Conservation (phyloP, 2,797 vertebrate species). For the Rhodeus uyekii region DNA sequence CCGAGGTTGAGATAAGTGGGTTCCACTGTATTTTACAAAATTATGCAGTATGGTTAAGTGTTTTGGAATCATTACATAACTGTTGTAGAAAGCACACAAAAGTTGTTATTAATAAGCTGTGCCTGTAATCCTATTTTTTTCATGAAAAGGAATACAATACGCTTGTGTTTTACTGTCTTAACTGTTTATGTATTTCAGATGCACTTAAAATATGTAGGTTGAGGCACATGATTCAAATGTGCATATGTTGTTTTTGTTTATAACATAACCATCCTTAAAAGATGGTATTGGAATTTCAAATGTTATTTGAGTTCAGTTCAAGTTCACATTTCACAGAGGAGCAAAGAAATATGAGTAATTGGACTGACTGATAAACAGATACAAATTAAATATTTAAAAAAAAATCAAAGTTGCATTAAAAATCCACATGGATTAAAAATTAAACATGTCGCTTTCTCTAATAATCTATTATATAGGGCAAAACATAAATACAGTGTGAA, state of each 20-base stretch:
- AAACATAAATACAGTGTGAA: slow-evolving; percentile 10
- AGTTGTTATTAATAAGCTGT: neutral
- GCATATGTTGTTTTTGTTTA: too few relatives aligned
- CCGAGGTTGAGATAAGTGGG: too few relatives aligned
- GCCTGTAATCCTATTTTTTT: too few relatives aligned
- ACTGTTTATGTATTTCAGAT: neutral
- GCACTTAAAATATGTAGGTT: too few relatives aligned
- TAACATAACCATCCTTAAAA: neutral
- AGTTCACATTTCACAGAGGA: neutral
- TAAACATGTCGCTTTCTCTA: neutral
- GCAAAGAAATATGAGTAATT: neutral
- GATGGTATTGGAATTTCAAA: neutral
- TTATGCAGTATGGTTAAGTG: neutral
- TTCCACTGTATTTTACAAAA: neutral
- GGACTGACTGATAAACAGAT: neutral
- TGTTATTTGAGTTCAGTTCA: neutral
- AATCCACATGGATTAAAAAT: too few relatives aligned
- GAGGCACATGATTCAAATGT: too few relatives aligned
- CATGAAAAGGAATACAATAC: too few relatives aligned
- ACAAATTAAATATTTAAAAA: neutral
- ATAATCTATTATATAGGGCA: slow-evolving; percentile 23
- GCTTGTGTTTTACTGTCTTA: neutral
- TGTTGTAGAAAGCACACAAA: neutral
- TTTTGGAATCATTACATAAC: neutral
- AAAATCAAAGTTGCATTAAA: neutral